Conservation (phyloP, 1,140 invertebrate species). For the Mamestra configurata region DNA sequence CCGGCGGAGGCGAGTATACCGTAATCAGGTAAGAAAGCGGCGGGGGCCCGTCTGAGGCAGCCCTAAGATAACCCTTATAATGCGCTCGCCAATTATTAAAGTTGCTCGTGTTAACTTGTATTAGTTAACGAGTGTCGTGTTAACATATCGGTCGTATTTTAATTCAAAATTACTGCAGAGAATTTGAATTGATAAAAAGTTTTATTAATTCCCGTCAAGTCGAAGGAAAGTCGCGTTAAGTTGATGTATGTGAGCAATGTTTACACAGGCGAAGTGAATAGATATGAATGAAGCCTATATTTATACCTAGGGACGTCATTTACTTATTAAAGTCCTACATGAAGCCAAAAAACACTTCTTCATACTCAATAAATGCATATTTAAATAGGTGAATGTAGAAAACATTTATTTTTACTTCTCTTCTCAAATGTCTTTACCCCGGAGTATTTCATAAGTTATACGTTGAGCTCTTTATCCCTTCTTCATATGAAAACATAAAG, state of each 20-base stretch:
- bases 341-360: background rate
- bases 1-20: constrained; percentile 55
- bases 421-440: constrained; percentile 30
- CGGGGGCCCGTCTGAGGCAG: constrained; percentile 33
- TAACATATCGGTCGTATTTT: background rate
- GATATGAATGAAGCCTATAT: background rate
- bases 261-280: background rate
- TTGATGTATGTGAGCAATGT: constrained; percentile 21
- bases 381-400: constrained; percentile 16
- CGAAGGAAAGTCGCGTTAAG: constrained; percentile 15
- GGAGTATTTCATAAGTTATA: constrained; percentile 42
- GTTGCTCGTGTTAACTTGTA: constrained; percentile 38
- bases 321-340: background rate
- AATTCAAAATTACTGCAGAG: no score
- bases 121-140: constrained; percentile 12
- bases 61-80: constrained; percentile 42
- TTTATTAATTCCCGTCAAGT: background rate
- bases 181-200: no score
- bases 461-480: constrained; percentile 29
- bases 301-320: no score
- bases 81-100: constrained; percentile 32
- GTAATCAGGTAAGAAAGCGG: constrained; percentile 47
- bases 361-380: constrained; percentile 1
- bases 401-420: constrained; percentile 32
- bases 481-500: constrained; percentile 51